Percentiles rank a stretch among this genome's conserved stretches.
Conservation (phyloP, 2,113 vertebrate species). For the Psettodes erumei region DNA sequence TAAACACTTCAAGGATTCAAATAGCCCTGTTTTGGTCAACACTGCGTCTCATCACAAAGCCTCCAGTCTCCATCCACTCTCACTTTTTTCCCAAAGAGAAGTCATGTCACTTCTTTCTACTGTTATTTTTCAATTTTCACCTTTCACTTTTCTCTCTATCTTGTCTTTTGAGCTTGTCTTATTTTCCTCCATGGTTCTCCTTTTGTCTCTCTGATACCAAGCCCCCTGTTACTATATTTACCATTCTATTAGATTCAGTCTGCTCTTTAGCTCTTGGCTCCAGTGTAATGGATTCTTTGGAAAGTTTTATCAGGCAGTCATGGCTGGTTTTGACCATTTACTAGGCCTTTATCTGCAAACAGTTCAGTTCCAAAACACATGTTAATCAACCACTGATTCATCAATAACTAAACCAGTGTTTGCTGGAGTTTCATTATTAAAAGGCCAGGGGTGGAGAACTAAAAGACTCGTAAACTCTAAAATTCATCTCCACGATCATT, state of each 20-base stretch:
- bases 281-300: conserved; percentile 25
- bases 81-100: neutral
- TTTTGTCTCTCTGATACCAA: conserved; percentile 19
- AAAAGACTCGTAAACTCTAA: conserved; percentile 17
- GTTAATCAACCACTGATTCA: conserved; percentile 37
- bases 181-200: neutral
- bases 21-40: neutral
- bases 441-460: neutral
- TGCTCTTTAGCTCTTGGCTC: conserved; percentile 30
- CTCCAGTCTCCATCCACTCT: too few relatives aligned
- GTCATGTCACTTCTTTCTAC: neutral
- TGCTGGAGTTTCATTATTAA: conserved; percentile 32
- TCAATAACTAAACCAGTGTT: conserved; percentile 42
- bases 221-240: conserved; percentile 44
- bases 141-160: neutral
- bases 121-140: conserved; percentile 26
- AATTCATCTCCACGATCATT: conserved; percentile 6
- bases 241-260: conserved; percentile 39
- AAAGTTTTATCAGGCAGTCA: conserved; percentile 27
- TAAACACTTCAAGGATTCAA: conserved; percentile 30
- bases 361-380: conserved; percentile 29
- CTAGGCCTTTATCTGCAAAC: conserved; percentile 16
- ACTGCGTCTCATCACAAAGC: neutral
- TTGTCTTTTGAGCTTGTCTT: conserved; percentile 13
- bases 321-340: conserved; percentile 21